Conservation (phyloP, 2,888 invertebrate genomes). For the Napeogenes sylphis region DNA sequence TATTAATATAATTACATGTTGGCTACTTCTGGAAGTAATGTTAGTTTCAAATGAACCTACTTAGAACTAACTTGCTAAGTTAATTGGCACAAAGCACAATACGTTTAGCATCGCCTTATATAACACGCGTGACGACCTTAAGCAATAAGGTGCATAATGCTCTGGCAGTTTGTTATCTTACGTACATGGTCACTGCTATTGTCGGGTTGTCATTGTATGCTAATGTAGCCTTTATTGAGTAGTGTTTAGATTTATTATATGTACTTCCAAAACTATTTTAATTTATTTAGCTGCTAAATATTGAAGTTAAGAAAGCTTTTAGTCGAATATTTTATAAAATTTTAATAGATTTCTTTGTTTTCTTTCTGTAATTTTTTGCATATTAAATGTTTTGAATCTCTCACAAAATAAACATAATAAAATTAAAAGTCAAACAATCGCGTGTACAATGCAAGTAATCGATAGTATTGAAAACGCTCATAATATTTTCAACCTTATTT, state of each 20-base stretch:
- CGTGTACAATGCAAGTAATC: slow-evolving; percentile 51
- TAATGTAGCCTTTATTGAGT: neutral
- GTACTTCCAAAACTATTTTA: neutral
- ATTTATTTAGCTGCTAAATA: slow-evolving; percentile 2
- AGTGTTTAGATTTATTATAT: neutral
- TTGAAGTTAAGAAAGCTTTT: too few species aligned
- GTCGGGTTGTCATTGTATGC: neutral
- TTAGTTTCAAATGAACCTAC: neutral
- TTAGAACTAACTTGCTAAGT: slow-evolving; percentile 26
- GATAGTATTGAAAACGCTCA: slow-evolving; percentile 32
- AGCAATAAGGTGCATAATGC: neutral
- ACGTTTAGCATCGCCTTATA: slow-evolving; percentile 28
- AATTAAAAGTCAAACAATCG: slow-evolving; percentile 32
- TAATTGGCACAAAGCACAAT: slow-evolving; percentile 26
- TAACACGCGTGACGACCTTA: slow-evolving; percentile 1
- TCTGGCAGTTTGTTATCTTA: neutral
- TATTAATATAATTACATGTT: too few species aligned
- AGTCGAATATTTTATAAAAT: too few species aligned
- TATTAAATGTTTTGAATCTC: too few species aligned
- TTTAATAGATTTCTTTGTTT: too few species aligned
- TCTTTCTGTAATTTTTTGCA: too few species aligned
- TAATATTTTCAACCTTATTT: slow-evolving; percentile 1
- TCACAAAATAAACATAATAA: neutral
- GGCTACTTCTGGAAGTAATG: too few species aligned
- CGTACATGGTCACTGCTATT: neutral